Percentiles rank a stretch among this genome's conserved stretches.
These are phyloP conservation scores for Ploceus nigricollis DNA, from an alignment of 2,113 vertebrate species.

Conservation along the genomic window DNA sequence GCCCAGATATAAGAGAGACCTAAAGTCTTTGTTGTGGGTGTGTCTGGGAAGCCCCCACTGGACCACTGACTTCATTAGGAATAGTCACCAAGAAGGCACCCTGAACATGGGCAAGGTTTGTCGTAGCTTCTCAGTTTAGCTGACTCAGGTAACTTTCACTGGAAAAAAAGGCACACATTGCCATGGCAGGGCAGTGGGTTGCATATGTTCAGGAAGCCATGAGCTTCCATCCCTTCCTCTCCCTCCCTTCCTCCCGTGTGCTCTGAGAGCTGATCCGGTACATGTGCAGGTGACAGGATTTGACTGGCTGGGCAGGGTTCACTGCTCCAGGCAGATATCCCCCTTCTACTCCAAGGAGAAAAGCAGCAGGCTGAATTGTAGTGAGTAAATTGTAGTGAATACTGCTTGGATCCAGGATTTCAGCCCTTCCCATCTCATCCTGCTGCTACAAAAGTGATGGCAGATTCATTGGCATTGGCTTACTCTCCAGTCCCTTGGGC, in stretches of 20 bases:
- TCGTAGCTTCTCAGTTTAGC: not conserved
- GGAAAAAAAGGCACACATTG: not conserved
- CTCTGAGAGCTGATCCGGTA: not conserved
- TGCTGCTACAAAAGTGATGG: not conserved
- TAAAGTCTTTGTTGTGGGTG: accelerated
- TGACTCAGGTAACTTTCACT: not conserved
- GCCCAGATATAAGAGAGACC: not conserved
- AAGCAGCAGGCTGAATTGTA: not conserved
- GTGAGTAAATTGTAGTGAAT: not conserved
- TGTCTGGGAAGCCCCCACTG: not conserved
- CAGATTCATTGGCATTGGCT: not conserved
- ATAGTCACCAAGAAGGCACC: not conserved
- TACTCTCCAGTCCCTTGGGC: not conserved
- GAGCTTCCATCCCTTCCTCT: conserved; percentile 52
- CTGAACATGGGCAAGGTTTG: not conserved
- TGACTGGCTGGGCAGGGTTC: not conserved
- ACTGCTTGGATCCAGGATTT: not conserved
- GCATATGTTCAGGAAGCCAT: not conserved
- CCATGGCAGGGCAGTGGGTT: not conserved
- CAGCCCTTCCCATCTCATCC: not conserved
- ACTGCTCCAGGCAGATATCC: not conserved
- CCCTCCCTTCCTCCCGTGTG: conserved; percentile 31
- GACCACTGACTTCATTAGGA: not conserved
- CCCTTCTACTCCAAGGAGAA: not conserved
- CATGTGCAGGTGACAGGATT: not conserved